Evolutionary conservation across 2,797 vertebrate species (phyloP).

Genomic region (Arrhamphus sclerolepis): DNA sequence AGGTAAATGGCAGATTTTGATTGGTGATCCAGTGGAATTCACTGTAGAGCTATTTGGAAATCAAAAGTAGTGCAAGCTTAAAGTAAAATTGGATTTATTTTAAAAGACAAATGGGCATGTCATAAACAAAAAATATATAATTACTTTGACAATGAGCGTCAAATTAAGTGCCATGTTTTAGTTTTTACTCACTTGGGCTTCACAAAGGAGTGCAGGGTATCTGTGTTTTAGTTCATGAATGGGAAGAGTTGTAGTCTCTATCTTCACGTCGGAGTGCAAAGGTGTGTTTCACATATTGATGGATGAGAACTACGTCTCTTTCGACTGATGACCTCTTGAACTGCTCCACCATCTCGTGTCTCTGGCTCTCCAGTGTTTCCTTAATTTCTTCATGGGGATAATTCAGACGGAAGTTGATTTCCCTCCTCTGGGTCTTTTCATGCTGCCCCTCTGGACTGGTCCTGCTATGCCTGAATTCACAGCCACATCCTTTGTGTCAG

Average conservation of each 20-base stretch:
- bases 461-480: too few relatives aligned
- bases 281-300: constrained; percentile 36
- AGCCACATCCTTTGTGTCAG: too few relatives aligned
- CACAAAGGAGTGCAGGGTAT: not conserved
- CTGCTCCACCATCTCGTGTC: too few relatives aligned
- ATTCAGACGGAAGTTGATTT: too few relatives aligned
- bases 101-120: too few relatives aligned
- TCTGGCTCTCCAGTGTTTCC: too few relatives aligned
- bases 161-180: not conserved
- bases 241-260: constrained; percentile 15
- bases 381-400: too few relatives aligned
- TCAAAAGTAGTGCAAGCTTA: constrained; percentile 2
- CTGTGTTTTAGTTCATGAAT: constrained; percentile 13
- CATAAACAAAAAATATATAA: too few relatives aligned
- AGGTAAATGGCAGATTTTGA: constrained; percentile 6
- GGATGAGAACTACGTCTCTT: constrained; percentile 29
- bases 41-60: constrained; percentile 33
- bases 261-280: constrained; percentile 34
- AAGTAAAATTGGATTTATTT: too few relatives aligned
- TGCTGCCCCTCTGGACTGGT: too few relatives aligned
- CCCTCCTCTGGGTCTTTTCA: too few relatives aligned
- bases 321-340: constrained; percentile 9
- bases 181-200: not conserved
- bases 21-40: constrained; percentile 45
- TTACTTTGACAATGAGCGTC: too few relatives aligned